phyloP scores from a whole-genome alignment of 2,113 vertebrate species.

The Gobio gobio region DNA sequence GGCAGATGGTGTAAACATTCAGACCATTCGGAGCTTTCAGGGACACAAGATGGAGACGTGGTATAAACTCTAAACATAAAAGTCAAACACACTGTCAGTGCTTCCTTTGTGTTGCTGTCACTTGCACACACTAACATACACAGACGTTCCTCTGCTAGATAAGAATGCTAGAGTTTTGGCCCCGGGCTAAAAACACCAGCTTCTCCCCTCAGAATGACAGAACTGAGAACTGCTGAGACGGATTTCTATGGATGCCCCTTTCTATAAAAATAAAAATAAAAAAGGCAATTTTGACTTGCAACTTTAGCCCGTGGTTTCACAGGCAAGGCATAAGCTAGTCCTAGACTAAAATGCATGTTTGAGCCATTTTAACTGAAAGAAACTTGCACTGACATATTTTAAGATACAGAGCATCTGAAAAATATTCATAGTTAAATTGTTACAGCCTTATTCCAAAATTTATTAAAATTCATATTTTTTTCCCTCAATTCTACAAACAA shows the following conservation, averaged over 20 bases:
- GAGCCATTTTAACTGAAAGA: too few species aligned
- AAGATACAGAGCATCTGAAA: too few species aligned
- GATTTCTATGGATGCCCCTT: not conserved
- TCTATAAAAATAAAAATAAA: not conserved
- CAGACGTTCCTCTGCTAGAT: conserved; percentile 41
- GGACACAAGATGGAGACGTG: conserved; percentile 43
- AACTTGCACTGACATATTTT: too few species aligned
- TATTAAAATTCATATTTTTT: too few species aligned
- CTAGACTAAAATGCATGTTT: too few species aligned
- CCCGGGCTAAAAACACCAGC: conserved; percentile 21
- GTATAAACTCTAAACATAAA: conserved; percentile 53
- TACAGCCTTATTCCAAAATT: too few species aligned
- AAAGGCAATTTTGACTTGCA: not conserved
- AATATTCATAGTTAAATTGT: too few species aligned
- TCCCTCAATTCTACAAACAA: too few species aligned
- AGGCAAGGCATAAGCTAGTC: too few species aligned
- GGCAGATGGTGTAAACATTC: conserved; percentile 48
- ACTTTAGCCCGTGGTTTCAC: not conserved
- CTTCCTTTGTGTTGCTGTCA: conserved; percentile 28
- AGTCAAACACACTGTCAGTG: conserved; percentile 45
- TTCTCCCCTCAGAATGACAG: conserved; percentile 28
- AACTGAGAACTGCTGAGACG: conserved; percentile 10
- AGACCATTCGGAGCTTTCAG: conserved; percentile 38
- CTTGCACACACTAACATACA: conserved; percentile 46
- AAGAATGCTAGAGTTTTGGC: conserved; percentile 36